Evolutionary conservation across 1,140 invertebrate species (phyloP).

Genomic region (Meloidogyne hapla): DNA sequence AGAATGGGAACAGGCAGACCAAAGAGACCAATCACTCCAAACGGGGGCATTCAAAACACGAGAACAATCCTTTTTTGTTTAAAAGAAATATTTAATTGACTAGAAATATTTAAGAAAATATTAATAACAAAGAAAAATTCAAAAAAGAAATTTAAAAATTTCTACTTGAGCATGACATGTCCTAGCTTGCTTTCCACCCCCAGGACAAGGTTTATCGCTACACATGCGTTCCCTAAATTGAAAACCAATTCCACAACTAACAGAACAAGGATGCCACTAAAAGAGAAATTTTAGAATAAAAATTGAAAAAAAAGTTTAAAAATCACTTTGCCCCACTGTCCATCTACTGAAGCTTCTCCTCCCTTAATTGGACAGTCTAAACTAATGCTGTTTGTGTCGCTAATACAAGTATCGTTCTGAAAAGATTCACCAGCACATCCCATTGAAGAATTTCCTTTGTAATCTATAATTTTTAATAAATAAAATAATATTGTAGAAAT

Average conservation of each 20-base stretch:
- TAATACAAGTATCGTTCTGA: neutral
- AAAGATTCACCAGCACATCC: constrained; percentile 11
- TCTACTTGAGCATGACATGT: constrained; percentile 61
- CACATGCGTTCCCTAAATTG: constrained; percentile 57
- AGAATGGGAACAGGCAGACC: constrained; percentile 39
- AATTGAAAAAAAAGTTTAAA: neutral
- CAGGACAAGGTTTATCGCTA: constrained; percentile 42
- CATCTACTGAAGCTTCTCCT: neutral
- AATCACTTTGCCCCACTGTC: constrained; percentile 17
- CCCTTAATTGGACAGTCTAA: constrained; percentile 32
- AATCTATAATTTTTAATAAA: neutral
- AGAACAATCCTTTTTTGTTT: constrained; percentile 39
- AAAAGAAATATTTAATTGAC: neutral
- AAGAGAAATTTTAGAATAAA: neutral
- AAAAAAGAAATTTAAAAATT: too few relatives aligned
- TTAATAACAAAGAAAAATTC: too few relatives aligned
- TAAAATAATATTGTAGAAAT: too few relatives aligned
- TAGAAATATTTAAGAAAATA: too few relatives aligned
- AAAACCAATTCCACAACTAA: constrained; percentile 62
- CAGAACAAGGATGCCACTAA: constrained; percentile 56
- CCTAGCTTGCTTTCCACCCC: constrained; percentile 57
- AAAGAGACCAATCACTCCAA: constrained; percentile 51
- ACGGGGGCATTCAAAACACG: constrained; percentile 22
- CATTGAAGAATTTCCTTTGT: neutral
- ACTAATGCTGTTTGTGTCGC: constrained; percentile 10